Evolutionary conservation across 2,113 vertebrate genomes (phyloP), one percentile per base, ranked within the genome.

Genomic region (Propithecus coquereli): DNA sequence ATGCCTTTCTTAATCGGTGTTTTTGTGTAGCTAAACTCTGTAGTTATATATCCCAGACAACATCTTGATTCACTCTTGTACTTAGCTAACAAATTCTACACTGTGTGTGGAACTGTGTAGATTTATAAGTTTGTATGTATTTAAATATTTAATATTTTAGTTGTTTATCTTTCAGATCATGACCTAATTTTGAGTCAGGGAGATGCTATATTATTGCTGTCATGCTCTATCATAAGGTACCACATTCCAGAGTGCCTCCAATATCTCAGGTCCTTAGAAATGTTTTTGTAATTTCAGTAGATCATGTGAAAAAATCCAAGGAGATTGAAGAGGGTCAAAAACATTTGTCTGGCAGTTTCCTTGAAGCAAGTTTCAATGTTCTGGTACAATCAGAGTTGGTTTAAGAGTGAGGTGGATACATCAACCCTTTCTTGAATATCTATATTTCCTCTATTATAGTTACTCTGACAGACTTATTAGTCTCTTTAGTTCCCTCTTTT

Each of bases 401-500:
- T 83, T 92, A 94, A 90, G 87, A 74, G 50, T 85, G 84, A 94
- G 50, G 23, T 82, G 10, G 43, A 52, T 74, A 70, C 30, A 70
- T 73, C 32, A 47, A 84, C n/a, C 9, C 32, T 94, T 89, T 85
- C 37, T 96, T 52, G 18, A 91, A 91, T 95, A 84, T 84, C 81
- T 13, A 6, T 88, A 34, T 95, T 96, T 90, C 59, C 66, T 77
- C 45, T 90, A 87, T 97, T 95, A 73, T 37, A 89, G 43, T 91
- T 77, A 92, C 30, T 79, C 40, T 95, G 84, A 96, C 76, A 95
- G 80, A 95, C 81, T 94, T 90, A 96, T 92, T 96, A 90, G 50
- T 95, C 47, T 93, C 80, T 94, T 95, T 95, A 81, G 91, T 82
- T 96, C 84, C 30, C n/a, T 90, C 95, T 94, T 87, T 95, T 96